Evolutionary conservation across 2,113 vertebrate genomes (phyloP).

Genomic region (Myrmecobius fasciatus): DNA sequence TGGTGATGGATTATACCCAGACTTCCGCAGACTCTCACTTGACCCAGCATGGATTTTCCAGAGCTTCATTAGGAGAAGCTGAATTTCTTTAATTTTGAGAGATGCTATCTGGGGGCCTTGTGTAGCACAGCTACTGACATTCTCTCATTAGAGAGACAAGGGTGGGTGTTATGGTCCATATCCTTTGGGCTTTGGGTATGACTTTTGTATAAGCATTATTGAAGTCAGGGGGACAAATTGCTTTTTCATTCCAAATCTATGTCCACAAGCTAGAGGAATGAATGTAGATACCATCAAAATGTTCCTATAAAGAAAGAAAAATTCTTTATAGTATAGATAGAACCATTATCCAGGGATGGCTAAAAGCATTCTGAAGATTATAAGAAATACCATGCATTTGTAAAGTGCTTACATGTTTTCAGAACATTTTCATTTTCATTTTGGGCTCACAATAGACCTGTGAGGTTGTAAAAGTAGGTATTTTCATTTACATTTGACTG

Average conservation of each 20-base stretch:
- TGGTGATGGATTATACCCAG: background rate
- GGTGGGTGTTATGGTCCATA: background rate
- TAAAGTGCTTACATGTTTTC: background rate
- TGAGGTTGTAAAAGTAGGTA: background rate
- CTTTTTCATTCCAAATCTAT: constrained; percentile 9
- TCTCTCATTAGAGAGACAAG: background rate
- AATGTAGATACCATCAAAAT: background rate
- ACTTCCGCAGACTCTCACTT: constrained; percentile 7
- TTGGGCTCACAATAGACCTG: background rate
- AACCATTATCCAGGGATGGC: background rate
- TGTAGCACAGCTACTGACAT: background rate
- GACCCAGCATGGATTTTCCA: background rate
- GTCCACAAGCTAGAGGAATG: background rate
- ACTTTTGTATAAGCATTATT: background rate
- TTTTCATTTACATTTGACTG: background rate
- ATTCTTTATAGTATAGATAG: background rate
- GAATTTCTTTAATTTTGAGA: constrained; percentile 29
- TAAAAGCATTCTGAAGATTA: background rate
- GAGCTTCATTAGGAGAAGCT: constrained; percentile 27
- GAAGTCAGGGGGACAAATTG: background rate
- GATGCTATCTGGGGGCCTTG: background rate
- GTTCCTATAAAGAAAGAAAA: background rate
- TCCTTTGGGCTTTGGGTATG: background rate
- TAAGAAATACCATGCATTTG: background rate
- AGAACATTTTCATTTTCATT: background rate